Evolutionary conservation across 1,140 invertebrate species (phyloP).

Genomic region (Tenebrio molitor): DNA sequence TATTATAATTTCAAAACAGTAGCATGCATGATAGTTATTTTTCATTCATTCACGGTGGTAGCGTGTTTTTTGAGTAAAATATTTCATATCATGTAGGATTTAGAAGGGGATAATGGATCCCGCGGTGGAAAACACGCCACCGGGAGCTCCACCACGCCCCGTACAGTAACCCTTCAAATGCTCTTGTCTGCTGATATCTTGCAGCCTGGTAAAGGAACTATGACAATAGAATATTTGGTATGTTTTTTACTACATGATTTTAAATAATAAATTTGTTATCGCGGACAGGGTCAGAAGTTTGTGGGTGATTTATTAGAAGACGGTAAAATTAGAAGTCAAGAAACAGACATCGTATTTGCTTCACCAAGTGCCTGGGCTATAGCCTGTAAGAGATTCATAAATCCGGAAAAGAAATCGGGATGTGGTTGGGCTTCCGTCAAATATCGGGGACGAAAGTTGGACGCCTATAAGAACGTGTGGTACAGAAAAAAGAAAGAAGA

Average conservation of each 20-base stretch:
- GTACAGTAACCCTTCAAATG: constrained; percentile 88
- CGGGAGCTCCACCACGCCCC: constrained; percentile 69
- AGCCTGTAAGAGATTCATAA: constrained; percentile 91
- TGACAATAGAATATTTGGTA: constrained; percentile 92
- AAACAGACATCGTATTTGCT: constrained; percentile 88
- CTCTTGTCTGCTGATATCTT: constrained; percentile 85
- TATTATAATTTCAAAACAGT: constrained; percentile 8
- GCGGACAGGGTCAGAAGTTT: constrained; percentile 86
- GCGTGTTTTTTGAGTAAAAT: constrained; percentile 52
- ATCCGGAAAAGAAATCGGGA: constrained; percentile 91
- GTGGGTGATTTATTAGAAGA: constrained; percentile 86
- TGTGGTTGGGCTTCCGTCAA: constrained; percentile 91
- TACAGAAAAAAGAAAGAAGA: constrained; percentile 79
- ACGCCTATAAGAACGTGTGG: constrained; percentile 89
- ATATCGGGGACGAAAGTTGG: constrained; percentile 88
- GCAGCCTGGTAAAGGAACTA: constrained; percentile 81
- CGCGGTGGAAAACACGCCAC: constrained; percentile 64
- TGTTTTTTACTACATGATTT: constrained; percentile 22
- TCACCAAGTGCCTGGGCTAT: constrained; percentile 95
- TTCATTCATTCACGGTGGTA: constrained; percentile 44
- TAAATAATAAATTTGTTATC: constrained; percentile 48
- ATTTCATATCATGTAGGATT: constrained; percentile 65
- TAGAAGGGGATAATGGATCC: constrained; percentile 68
- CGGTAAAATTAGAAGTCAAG: constrained; percentile 91
- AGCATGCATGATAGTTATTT: constrained; percentile 6